Conservation (phyloP, 2,797 vertebrate species). For the Acropternis orthonyx region DNA sequence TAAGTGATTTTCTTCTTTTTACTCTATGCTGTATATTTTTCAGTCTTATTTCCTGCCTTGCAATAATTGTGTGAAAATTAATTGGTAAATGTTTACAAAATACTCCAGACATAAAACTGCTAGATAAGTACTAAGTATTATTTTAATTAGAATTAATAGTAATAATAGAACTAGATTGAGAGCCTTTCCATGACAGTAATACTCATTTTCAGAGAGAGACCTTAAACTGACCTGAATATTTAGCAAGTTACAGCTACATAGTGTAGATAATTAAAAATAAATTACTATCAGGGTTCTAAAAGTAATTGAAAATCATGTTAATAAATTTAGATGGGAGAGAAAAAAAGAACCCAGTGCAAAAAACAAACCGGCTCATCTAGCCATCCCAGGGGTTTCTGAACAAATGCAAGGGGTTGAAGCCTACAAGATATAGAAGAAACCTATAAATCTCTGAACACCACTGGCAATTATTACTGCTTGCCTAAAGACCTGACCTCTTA, state of each 20-base stretch:
- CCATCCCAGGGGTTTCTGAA: neutral
- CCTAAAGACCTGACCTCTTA: slow-evolving; percentile 27
- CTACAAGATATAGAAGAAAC: neutral
- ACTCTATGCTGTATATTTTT: neutral
- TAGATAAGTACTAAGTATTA: slow-evolving; percentile 12
- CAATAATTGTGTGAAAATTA: slow-evolving; percentile 17
- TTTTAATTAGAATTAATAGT: slow-evolving; percentile 52
- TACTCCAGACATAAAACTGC: slow-evolving; percentile 22
- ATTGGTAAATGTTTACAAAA: slow-evolving; percentile 44
- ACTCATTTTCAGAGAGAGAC: neutral
- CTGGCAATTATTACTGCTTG: slow-evolving; percentile 12
- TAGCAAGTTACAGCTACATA: slow-evolving; percentile 46
- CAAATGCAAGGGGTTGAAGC: neutral
- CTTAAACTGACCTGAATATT: slow-evolving; percentile 60
- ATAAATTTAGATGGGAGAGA: slow-evolving; percentile 35
- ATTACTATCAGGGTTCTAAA: slow-evolving; percentile 50
- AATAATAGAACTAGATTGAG: slow-evolving; percentile 27
- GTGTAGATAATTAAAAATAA: slow-evolving; percentile 63
- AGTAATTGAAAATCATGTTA: slow-evolving; percentile 58
- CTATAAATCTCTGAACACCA: slow-evolving; percentile 15
- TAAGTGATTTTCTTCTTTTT: neutral
- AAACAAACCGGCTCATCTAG: neutral
- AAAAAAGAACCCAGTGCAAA: neutral
- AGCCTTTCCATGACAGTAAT: neutral
- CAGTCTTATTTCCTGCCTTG: neutral